phyloP scores from a whole-genome alignment of 2,888 invertebrate genomes.

The Julus scanicus region DNA sequence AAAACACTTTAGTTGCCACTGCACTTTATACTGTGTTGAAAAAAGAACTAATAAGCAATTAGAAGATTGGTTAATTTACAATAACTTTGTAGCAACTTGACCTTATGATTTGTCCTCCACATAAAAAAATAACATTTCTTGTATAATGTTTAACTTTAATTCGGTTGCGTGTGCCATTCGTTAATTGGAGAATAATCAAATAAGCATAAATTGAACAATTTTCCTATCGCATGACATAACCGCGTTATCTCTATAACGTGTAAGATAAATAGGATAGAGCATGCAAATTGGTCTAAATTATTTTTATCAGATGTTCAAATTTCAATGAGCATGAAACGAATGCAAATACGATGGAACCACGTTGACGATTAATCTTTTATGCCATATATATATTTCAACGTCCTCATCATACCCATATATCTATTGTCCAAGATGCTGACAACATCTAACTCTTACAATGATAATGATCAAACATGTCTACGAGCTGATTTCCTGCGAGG shows the following conservation, averaged over 20 bases:
- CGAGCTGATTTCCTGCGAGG: neutral
- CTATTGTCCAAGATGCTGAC: slow-evolving; percentile 10
- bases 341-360: slow-evolving; percentile 19
- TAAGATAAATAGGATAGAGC: slow-evolving; percentile 3
- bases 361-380: neutral
- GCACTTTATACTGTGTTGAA: neutral
- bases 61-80: slow-evolving; percentile 7
- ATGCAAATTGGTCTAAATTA: slow-evolving; percentile 22
- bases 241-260: neutral
- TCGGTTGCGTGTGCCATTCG: neutral
- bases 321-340: slow-evolving; percentile 1
- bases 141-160: neutral
- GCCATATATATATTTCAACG: neutral
- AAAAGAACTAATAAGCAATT: neutral
- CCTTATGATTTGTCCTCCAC: slow-evolving; percentile 18
- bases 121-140: neutral
- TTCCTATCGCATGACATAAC: neutral
- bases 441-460: neutral
- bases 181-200: slow-evolving; percentile 1
- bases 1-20: neutral
- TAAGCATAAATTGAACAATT: neutral
- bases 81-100: slow-evolving; percentile 23
- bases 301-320: slow-evolving; percentile 14
- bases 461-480: slow-evolving; percentile 19
- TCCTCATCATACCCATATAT: neutral